Percentiles rank a stretch among this genome's conserved stretches.
phyloP scores from a whole-genome alignment of 1,140 invertebrate species.

The Thaumetopoea pityocampa region DNA sequence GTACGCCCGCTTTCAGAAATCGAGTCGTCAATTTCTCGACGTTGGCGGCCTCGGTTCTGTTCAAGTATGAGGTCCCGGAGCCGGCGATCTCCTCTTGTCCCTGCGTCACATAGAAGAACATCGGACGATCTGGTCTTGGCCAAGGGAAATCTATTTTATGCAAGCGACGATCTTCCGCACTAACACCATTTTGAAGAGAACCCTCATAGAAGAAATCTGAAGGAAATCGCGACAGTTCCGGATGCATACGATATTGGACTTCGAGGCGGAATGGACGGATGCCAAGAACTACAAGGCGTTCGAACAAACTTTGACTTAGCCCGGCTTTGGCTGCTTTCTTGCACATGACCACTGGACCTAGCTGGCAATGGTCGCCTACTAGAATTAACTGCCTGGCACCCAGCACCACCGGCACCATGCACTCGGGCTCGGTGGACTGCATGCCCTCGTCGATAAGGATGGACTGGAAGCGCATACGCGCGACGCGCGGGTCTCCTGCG shows the following conservation, averaged over 20 bases:
- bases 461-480: slow-evolving; percentile 95
- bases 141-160: slow-evolving; percentile 97
- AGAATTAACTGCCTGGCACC: slow-evolving; percentile 97
- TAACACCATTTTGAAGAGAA: slow-evolving; percentile 98
- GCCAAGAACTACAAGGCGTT: slow-evolving; percentile 96
- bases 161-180: slow-evolving; percentile 93
- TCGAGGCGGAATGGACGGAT: slow-evolving; percentile 96
- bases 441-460: slow-evolving; percentile 98
- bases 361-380: slow-evolving; percentile 99
- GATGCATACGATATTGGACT: slow-evolving; percentile 99
- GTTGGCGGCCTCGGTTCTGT: slow-evolving; percentile 98
- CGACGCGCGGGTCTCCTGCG: slow-evolving; percentile 95
- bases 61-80: slow-evolving; percentile 98
- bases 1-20: slow-evolving; percentile 95
- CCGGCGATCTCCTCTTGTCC: slow-evolving; percentile 99
- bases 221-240: slow-evolving; percentile 96
- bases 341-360: slow-evolving; percentile 99
- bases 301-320: slow-evolving; percentile 97
- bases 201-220: slow-evolving; percentile 99
- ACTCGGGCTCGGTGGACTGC: slow-evolving; percentile 98
- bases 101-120: slow-evolving; percentile 99
- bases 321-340: slow-evolving; percentile 98
- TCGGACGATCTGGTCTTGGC: slow-evolving; percentile 96
- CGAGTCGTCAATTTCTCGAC: slow-evolving; percentile 98
- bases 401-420: slow-evolving; percentile 98